Base-by-base conservation (phyloP, 2,888 invertebrate species). In the Aleiodes alternator region DNA sequence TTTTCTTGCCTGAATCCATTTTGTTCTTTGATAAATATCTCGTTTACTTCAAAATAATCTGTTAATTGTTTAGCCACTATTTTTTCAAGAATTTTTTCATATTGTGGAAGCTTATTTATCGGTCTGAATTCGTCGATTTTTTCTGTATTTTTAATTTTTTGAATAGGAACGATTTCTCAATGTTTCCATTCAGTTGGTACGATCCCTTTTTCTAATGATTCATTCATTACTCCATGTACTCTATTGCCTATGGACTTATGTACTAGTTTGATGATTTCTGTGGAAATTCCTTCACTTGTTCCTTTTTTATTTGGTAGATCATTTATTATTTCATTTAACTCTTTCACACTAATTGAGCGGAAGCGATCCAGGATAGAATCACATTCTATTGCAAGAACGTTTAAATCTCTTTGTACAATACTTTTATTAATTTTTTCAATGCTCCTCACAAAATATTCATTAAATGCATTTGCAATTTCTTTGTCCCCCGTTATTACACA, bases 371-470 rank as follows among this genome's bases (percentile, higher is more conserved):
- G 11, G 3, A 8, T n/a, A 29, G 31, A 1, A 4, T 31, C 29
- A 9, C 34, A 59, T 31, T 34, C 34, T n/a, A 34, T 34, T 8
- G 4, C n/a, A 59, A 29, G 31, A 59, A 4, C 29, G 1, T 3
- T 34, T 29, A 5, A n/a, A n/a, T 31, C 34, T 34, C 31, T 12
- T 0, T 5, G 12, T 12, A 29, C 34, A n/a, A 59, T 34, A 34
- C 34, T 34, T 9, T 12, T 1, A 0, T n/a, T 12, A 59, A 59
- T 59, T n/a, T 59, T 31, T 31, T 34, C 4, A 8, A 59, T 34
- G 11, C 59, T 59, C 12, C 11, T n/a, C 2, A 61, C 59, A 71
- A 75, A 64, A 64, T 70, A 75, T n/a, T 16, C n/a, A 64, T 75
- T 75, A 38, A 75, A 61, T 29, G 14, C 34, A 55, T 75, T 70